phyloP scores from a whole-genome alignment of 2,797 vertebrate species.

The Pantherophis alleghaniensis region DNA sequence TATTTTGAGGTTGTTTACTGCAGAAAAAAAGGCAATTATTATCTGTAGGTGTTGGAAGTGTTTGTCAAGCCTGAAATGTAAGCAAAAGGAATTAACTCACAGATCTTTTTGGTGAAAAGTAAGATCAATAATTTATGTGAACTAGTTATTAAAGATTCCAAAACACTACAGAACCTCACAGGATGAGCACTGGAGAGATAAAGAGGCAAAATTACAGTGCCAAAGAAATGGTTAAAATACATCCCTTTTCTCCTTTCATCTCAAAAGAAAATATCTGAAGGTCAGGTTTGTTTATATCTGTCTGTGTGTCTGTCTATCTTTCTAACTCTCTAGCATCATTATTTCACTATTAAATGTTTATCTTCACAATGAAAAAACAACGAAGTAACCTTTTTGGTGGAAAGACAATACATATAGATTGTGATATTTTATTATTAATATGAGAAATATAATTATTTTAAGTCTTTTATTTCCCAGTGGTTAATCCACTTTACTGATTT shows the following conservation, averaged over 20 bases:
- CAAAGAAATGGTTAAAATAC: not conserved
- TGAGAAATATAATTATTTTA: not conserved
- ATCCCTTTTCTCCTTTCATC: not conserved
- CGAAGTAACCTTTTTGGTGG: not conserved
- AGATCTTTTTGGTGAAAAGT: not conserved
- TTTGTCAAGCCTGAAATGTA: not conserved
- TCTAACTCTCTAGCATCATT: not conserved
- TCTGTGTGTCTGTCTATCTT: not conserved
- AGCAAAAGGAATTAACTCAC: not conserved
- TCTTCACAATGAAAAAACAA: not conserved
- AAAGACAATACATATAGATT: not conserved
- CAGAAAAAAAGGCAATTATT: not conserved
- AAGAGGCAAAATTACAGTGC: not conserved
- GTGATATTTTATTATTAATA: not conserved
- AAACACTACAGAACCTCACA: not conserved
- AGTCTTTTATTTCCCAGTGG: not conserved
- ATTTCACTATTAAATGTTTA: not conserved
- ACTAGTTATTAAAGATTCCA: not conserved
- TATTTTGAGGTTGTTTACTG: not conserved
- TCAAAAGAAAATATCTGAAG: not conserved
- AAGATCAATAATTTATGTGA: not conserved
- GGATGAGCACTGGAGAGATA: not conserved
- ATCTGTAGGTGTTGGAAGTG: not conserved
- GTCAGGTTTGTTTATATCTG: not conserved
- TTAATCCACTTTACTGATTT: not conserved